phyloP scores from a whole-genome alignment of 2,888 invertebrate genomes.

The Scaeva pyrastri region DNA sequence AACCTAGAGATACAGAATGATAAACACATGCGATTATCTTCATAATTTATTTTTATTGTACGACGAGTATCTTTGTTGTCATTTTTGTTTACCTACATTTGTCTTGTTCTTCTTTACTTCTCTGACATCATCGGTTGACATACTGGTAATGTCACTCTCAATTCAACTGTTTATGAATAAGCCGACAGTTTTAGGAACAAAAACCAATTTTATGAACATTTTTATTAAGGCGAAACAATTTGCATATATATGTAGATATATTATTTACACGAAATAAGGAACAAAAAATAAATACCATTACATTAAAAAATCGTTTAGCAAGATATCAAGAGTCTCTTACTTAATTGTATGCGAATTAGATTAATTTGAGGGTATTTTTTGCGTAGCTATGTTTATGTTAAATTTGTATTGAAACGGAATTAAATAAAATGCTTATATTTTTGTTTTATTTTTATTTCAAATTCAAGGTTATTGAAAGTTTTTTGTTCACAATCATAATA shows the following conservation, averaged over 20 bases:
- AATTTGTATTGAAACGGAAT: neutral
- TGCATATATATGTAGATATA: neutral
- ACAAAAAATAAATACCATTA: too few relatives aligned
- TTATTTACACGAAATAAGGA: too few relatives aligned
- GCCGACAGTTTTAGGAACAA: conserved; percentile 18
- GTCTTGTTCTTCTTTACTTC: conserved; percentile 39
- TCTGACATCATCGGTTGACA: conserved; percentile 65
- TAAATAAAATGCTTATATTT: neutral
- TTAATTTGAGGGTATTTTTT: neutral
- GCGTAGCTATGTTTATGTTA: neutral
- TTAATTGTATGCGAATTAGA: conserved; percentile 8
- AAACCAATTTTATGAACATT: neutral
- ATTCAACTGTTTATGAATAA: conserved; percentile 9
- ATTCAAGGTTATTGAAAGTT: neutral
- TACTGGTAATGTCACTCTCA: conserved; percentile 44
- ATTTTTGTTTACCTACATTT: conserved; percentile 59
- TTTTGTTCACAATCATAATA: too few relatives aligned
- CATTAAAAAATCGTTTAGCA: conserved; percentile 11
- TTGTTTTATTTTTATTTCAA: too few relatives aligned
- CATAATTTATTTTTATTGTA: conserved; percentile 58
- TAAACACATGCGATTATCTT: conserved; percentile 41
- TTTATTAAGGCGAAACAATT: conserved; percentile 13
- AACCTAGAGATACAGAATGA: neutral
- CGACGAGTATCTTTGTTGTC: conserved; percentile 54
- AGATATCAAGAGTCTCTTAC: neutral